These are phyloP conservation scores for Balanococcus diminutus DNA, from an alignment of 2,888 invertebrate species.

Conservation along the genomic window DNA sequence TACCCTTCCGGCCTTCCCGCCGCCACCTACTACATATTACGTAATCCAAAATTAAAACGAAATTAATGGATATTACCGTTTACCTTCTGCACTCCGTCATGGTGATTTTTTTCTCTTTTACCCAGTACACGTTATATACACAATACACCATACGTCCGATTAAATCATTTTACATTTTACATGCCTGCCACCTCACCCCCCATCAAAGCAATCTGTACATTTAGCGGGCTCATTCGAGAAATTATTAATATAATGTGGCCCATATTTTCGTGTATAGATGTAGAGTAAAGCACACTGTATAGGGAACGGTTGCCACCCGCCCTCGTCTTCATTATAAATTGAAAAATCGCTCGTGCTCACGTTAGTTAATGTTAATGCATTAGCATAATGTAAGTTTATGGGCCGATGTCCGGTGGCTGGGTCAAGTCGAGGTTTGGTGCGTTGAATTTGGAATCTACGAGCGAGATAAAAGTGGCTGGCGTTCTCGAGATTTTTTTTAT, in stretches of 20 bases:
- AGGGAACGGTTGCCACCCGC: background rate
- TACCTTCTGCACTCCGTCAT: background rate
- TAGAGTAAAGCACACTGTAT: background rate
- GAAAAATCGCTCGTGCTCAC: background rate
- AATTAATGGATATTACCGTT: constrained; percentile 31
- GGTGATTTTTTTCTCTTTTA: background rate
- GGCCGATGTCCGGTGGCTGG: background rate
- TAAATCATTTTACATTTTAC: constrained; percentile 22
- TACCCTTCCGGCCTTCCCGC: background rate
- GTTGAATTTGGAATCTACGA: no score
- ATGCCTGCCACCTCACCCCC: background rate
- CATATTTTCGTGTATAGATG: background rate
- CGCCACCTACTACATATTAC: background rate
- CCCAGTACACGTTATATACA: background rate
- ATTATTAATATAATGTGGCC: background rate
- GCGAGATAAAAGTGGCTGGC: no score
- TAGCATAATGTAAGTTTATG: constrained; percentile 15
- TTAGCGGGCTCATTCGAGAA: background rate
- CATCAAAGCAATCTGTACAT: no score
- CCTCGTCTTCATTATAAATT: background rate
- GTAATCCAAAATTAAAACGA: constrained; percentile 27
- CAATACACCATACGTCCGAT: constrained; percentile 7
- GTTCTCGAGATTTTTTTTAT: no score
- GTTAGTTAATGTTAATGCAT: constrained; percentile 13
- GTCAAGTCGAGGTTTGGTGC: background rate